Evolutionary conservation across 2,797 vertebrate genomes (phyloP), one percentile per base, ranked within the genome.

Genomic region (Myotis planiceps): DNA sequence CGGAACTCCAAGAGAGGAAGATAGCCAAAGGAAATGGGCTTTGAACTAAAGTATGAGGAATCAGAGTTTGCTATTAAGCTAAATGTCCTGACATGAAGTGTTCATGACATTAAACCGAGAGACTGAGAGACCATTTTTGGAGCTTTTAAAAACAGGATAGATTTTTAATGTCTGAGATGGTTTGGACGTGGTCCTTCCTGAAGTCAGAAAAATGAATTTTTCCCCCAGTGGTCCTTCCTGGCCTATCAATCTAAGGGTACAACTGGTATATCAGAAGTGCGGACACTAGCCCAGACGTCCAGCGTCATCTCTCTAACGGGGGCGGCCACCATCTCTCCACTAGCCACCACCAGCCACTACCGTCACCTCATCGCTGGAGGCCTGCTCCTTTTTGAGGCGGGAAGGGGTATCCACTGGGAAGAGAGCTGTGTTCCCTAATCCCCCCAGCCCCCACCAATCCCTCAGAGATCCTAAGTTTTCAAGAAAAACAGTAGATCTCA

Each of bases 21-120:
- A 85, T 6, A 27, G 47, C 65, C 65, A 92, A 87, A 92, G 80
- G 72, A 96, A 96, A 89, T 25, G 16, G 80, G 72, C 53, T 96
- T 80, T 91, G 63, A 94, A 88, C 72, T 80, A 21, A 85, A 81
- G 45, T 55, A 51, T 27, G 39, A 93, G 58, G 49, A 93, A 94
- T 27, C 29, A 66, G 80, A 87, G 55, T 66, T 66, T n/a, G 51
- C 27, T 96, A 49, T 69, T 37, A 94, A 92, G 69, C 78, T 93
- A 75, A 79, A 94, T 72, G 88, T 81, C 49, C 65, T 85, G 58
- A 87, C 27, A 27, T 39, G 83, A 45, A 92, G 66, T 51, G 39
- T 87, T 92, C 55, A 76, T 37, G 80, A 90, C 29, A 90, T 75
- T 82, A 85, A 82, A 88, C 27, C 4, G 18, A 93, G 49, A 89